Conservation (phyloP, 2,888 invertebrate species). For the Philaethria dido region DNA sequence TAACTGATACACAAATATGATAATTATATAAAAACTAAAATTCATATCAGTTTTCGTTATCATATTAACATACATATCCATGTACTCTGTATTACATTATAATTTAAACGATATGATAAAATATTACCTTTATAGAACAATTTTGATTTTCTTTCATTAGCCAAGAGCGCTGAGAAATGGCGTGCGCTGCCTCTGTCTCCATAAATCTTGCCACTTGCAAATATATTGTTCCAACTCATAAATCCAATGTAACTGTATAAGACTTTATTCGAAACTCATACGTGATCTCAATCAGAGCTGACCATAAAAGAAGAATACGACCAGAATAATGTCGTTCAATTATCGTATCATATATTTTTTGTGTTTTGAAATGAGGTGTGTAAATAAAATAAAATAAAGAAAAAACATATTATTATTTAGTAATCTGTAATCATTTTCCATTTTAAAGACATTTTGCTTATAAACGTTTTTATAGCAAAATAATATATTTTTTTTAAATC, state of each 20-base stretch:
- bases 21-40: neutral
- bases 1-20: neutral
- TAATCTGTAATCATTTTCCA: neutral
- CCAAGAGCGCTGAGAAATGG: constrained; percentile 48
- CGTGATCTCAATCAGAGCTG: constrained; percentile 49
- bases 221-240: constrained; percentile 68
- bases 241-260: constrained; percentile 58
- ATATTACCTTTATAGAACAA: constrained; percentile 7
- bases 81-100: neutral
- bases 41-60: neutral
- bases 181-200: constrained; percentile 57
- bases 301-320: constrained; percentile 39
- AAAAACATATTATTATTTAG: neutral
- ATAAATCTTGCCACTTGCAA: constrained; percentile 71
- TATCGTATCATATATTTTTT: constrained; percentile 32
- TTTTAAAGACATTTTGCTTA: neutral
- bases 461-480: neutral
- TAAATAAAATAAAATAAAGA: neutral
- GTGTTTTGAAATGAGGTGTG: constrained; percentile 15
- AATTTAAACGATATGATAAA: neutral
- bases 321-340: constrained; percentile 34
- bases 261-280: constrained; percentile 62
- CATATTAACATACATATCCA: too few species aligned
- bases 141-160: constrained; percentile 44
- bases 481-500: neutral